phyloP scores from a whole-genome alignment of 2,113 vertebrate genomes.

The Hippocampus comes region DNA sequence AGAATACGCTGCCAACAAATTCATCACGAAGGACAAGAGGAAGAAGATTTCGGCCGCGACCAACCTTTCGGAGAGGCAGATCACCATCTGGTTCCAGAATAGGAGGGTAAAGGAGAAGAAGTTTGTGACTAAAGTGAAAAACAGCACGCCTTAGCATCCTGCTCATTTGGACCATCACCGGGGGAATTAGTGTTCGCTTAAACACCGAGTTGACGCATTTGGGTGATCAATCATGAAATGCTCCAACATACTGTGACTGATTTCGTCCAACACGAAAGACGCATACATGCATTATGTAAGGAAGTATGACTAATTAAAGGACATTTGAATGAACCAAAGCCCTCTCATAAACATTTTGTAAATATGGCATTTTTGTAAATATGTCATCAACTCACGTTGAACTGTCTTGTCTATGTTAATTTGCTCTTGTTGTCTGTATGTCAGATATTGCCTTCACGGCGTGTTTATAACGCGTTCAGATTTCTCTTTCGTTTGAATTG shows the following conservation, averaged over 20 bases:
- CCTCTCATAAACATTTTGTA: neutral
- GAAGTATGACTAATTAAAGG: neutral
- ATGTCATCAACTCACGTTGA: neutral
- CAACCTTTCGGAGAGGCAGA: conserved; percentile 89
- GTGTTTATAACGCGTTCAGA: neutral
- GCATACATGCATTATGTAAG: neutral
- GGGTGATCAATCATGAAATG: neutral
- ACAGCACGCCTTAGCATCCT: conserved; percentile 63
- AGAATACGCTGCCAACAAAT: conserved; percentile 89
- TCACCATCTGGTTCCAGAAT: conserved; percentile 98
- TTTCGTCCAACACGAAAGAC: neutral
- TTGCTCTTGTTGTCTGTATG: neutral
- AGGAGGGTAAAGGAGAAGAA: conserved; percentile 94
- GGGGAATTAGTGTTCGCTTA: neutral
- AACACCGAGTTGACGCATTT: neutral
- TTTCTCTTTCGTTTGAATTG: neutral
- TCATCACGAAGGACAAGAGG: conserved; percentile 95
- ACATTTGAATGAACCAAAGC: neutral
- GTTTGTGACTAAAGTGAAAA: conserved; percentile 87
- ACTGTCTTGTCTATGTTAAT: neutral
- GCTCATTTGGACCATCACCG: neutral
- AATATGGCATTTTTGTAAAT: neutral
- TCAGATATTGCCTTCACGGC: neutral
- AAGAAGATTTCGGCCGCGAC: conserved; percentile 87
- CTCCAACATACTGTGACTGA: neutral